A percentile compares a stretch with the other conserved stretches of the same genome.
Conservation (phyloP, 2,113 vertebrate species). For the Oryzias curvinotus region DNA sequence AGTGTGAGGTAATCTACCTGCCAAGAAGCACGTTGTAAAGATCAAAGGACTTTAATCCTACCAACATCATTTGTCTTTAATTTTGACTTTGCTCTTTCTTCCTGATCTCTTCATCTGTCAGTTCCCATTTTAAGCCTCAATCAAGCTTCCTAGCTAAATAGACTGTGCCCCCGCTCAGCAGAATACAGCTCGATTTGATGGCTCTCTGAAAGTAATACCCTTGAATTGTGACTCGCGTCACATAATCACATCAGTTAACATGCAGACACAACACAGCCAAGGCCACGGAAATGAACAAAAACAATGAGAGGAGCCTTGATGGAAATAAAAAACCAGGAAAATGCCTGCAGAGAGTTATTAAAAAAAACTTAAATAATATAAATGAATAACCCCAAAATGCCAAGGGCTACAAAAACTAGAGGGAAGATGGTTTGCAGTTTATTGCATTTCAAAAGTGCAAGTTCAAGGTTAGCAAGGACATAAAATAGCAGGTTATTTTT, state of each 20-base stretch:
- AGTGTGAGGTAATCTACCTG: slow-evolving; percentile 52
- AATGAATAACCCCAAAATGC: no score
- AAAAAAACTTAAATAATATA: neutral
- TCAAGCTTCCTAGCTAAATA: neutral
- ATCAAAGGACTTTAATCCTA: slow-evolving; percentile 27
- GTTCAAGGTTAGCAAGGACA: neutral
- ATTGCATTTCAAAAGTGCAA: neutral
- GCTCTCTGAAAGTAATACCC: neutral
- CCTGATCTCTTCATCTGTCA: neutral
- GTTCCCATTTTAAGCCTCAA: neutral
- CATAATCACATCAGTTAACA: slow-evolving; percentile 2
- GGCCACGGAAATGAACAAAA: slow-evolving; percentile 3
- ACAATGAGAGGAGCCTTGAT: neutral
- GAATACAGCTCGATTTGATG: neutral
- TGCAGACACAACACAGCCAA: slow-evolving; percentile 14
- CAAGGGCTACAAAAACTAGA: neutral
- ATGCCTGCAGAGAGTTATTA: neutral
- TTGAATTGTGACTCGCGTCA: slow-evolving; percentile 7
- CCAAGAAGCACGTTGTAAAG: slow-evolving; percentile 51
- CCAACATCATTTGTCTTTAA: slow-evolving; percentile 7
- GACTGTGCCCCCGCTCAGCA: neutral
- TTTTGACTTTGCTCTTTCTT: neutral
- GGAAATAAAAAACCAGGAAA: neutral
- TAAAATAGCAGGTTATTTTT: neutral
- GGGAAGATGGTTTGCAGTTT: neutral